Evolutionary conservation across 2,888 invertebrate genomes (phyloP), one percentile per base, ranked within the genome.

Genomic region (Andricus curvator): DNA sequence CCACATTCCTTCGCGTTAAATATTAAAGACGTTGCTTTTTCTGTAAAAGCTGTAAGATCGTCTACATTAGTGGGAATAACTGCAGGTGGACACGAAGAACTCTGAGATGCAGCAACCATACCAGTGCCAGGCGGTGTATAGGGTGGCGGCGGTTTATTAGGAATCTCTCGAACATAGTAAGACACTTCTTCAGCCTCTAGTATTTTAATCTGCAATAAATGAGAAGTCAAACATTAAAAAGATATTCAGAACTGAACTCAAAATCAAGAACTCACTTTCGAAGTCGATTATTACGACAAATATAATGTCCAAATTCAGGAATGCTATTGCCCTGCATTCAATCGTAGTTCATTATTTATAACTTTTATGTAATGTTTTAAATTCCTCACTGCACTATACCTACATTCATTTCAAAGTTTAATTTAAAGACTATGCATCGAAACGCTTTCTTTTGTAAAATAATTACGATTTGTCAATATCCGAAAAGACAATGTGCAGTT

Each of bases 61-160:
- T 94, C 93, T 64, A 92, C 89, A 37, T 92, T 93, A 1, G 93
- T 90, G 1, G 94, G 94, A 20, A 94, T 89, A 29, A 93, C 92
- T 13, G 89, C 88, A 74, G 91, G 88, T 77, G 90, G 89, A 25
- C 90, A 87, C 33, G 90, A 90, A 13, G 92, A 89, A 64, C 90
- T 88, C 29, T 92, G 90, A 2, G 89, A 87, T 2, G 93, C 91
- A 1, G 89, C 81, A 17, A 88, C 81, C 65, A 88, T 85, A 37
- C 85, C 87, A 3, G 86, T 90, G 5, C 91, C 91, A 1, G 96
- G 96, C 11, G 96, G 96, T 0, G 95, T 95, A 91, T 96, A 96
- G 0, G 96, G 96, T 0, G 96, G 96, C 2, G 96, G 96, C 15
- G 96, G 96, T 89, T 96, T 96, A 89, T 96, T 96, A 8, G 96